phyloP scores from a whole-genome alignment of 2,113 vertebrate species.

The Dasyornis broadbenti region DNA sequence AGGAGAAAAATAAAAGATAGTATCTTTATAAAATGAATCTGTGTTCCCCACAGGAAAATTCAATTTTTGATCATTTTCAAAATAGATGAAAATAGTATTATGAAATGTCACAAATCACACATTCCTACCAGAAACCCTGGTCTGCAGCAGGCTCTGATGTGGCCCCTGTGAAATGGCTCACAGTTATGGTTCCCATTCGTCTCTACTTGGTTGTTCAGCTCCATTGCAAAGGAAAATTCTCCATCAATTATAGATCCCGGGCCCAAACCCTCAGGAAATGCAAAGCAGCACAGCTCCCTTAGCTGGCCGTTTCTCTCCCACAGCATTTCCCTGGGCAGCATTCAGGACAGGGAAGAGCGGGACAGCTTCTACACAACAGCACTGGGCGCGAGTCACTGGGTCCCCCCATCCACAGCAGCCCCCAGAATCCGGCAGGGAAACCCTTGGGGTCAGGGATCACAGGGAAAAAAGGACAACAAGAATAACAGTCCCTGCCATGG shows the following conservation, averaged over 20 bases:
- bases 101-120: neutral
- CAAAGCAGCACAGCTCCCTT: neutral
- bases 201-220: neutral
- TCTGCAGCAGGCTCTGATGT: neutral
- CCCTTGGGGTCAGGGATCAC: no score
- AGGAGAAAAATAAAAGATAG: neutral
- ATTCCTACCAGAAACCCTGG: neutral
- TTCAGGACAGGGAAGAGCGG: fast-evolving
- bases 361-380: neutral
- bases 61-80: neutral
- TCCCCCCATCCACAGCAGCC: neutral
- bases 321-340: neutral
- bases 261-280: neutral
- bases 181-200: neutral
- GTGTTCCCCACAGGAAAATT: neutral
- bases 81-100: neutral
- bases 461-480: neutral
- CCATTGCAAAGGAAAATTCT: neutral
- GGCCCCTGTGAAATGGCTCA: neutral
- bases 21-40: neutral
- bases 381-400: fast-evolving
- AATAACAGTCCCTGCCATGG: fast-evolving
- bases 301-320: neutral
- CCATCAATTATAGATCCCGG: neutral
- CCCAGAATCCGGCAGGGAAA: neutral